Conservation (phyloP, 2,888 invertebrate species). For the Neoitamus cyanurus region DNA sequence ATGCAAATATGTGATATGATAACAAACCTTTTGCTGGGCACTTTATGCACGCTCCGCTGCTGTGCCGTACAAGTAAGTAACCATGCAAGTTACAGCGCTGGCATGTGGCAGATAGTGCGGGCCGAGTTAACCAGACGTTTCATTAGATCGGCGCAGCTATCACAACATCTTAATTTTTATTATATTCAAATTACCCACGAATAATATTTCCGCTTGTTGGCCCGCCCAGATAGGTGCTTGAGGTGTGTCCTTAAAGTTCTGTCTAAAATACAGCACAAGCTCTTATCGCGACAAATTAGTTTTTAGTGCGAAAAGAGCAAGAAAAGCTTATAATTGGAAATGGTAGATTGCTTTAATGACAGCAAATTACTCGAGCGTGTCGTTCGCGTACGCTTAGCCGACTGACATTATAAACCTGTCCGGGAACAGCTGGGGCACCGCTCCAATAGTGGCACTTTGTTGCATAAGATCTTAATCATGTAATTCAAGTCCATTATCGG, state of each 20-base stretch:
- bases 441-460: not conserved
- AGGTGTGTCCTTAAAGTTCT: constrained; percentile 16
- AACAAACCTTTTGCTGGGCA: constrained; percentile 2
- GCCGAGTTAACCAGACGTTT: not conserved
- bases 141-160: not conserved
- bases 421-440: not conserved
- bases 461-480: constrained; percentile 29
- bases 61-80: not conserved
- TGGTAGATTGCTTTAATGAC: not conserved
- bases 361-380: constrained; percentile 24
- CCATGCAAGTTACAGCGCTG: not conserved
- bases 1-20: constrained; percentile 34
- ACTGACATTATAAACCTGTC: not conserved
- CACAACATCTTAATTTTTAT: constrained; percentile 24
- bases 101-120: not conserved
- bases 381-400: not conserved
- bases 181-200: constrained; percentile 27
- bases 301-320: not conserved
- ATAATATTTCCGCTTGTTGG: not conserved
- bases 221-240: constrained; percentile 10
- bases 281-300: constrained; percentile 19
- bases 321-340: constrained; percentile 3
- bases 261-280: not conserved
- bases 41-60: not conserved
- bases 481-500: constrained; percentile 3